Conservation (phyloP, 1,140 invertebrate genomes). For the Drosophila sechellia region DNA sequence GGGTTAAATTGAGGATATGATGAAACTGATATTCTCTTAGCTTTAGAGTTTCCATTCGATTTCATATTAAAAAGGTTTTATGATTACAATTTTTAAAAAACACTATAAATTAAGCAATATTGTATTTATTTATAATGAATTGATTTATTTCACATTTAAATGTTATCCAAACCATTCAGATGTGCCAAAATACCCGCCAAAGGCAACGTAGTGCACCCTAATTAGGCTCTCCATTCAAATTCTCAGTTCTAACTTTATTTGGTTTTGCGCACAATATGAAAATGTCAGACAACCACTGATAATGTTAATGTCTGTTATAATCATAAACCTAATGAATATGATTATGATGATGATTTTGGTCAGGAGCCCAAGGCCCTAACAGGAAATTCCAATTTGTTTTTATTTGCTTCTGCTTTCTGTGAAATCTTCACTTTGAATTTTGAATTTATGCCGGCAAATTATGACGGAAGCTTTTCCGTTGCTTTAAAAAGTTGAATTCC, state of each 20-base stretch:
- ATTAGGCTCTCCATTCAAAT: slow-evolving; percentile 67
- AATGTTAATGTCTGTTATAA: slow-evolving; percentile 33
- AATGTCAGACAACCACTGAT: slow-evolving; percentile 46
- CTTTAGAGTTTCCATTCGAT: too few relatives aligned
- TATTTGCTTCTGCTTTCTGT: slow-evolving; percentile 14
- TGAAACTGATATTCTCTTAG: slow-evolving; percentile 20
- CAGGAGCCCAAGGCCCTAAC: slow-evolving; percentile 45
- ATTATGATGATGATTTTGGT: slow-evolving; percentile 45
- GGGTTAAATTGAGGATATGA: slow-evolving; percentile 1
- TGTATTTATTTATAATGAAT: too few relatives aligned
- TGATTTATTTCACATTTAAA: not conserved
- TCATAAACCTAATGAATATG: slow-evolving; percentile 24
- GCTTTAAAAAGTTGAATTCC: not conserved
- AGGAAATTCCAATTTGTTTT: slow-evolving; percentile 56
- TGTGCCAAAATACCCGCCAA: not conserved
- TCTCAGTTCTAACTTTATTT: slow-evolving; percentile 62
- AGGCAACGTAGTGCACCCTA: slow-evolving; percentile 7
- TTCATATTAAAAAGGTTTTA: not conserved
- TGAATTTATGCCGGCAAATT: slow-evolving; percentile 12
- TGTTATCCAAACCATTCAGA: not conserved
- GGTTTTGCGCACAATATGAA: slow-evolving; percentile 56
- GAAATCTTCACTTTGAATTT: slow-evolving; percentile 28
- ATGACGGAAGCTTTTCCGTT: slow-evolving; percentile 1
- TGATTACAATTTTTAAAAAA: not conserved
- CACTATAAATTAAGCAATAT: too few relatives aligned